Conservation (phyloP, 2,113 vertebrate genomes). For the Anhinga anhinga region DNA sequence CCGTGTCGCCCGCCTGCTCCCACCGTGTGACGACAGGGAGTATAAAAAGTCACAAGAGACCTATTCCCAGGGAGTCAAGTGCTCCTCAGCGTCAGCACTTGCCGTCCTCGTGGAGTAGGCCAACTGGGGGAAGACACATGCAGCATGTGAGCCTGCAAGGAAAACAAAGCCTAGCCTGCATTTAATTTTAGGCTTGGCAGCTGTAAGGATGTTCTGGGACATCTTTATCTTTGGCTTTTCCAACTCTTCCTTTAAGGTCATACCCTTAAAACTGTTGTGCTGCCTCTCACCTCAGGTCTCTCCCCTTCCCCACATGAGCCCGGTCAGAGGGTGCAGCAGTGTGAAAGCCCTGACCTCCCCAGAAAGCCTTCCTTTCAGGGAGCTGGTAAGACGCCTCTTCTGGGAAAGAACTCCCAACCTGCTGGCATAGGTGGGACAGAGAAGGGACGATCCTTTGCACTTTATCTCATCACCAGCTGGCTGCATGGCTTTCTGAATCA, state of each 20-base stretch:
- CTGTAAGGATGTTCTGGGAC: background rate
- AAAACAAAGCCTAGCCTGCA: background rate
- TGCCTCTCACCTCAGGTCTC: background rate
- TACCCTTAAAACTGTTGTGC: background rate
- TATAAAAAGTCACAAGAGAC: slow-evolving; percentile 20
- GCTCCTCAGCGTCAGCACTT: background rate
- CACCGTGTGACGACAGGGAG: background rate
- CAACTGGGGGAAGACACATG: background rate
- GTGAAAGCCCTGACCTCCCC: background rate
- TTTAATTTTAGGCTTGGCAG: slow-evolving; percentile 47
- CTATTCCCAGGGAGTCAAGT: slow-evolving; percentile 34
- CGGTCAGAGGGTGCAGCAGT: background rate
- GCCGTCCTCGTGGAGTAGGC: background rate
- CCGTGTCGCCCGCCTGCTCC: background rate
- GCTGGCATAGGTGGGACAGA: fast-evolving
- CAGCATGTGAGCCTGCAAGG: background rate
- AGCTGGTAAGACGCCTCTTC: background rate
- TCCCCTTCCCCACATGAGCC: background rate
- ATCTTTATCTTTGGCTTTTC: slow-evolving; percentile 42
- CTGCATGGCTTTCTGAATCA: background rate
- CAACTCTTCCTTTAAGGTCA: slow-evolving; percentile 1
- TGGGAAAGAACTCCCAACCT: background rate
- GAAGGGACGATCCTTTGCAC: background rate
- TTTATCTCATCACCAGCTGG: background rate
- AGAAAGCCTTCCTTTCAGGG: background rate